Base-by-base conservation (phyloP, 2,113 vertebrate species). In the Chaenogobius annularis region DNA sequence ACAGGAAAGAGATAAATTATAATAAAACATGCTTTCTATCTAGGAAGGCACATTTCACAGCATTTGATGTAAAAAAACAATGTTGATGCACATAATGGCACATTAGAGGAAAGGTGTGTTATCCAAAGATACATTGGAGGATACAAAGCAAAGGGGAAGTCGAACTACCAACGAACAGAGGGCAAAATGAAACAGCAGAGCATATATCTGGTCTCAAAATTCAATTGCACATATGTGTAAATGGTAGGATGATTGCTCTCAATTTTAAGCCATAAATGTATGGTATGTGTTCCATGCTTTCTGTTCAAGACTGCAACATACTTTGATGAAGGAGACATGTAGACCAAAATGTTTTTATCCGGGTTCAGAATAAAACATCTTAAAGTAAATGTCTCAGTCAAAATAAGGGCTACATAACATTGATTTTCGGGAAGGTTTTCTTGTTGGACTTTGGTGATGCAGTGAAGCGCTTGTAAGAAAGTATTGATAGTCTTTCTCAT, bases 341-440 rank as follows among this genome's bases (percentile, higher is more conserved):
- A 31, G 26, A 31, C 26, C 26, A 26, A 58, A 26, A 2, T 26
- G 3, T 58, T 26, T n/a, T 12, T 26, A 59, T 59, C 56, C 31
- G 13, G 26, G 1, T 8, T 14, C 7, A 37, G 14, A 61, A 14
- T 15, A 5, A 15, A 31, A 61, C 58, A 61, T 37, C 14, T 4
- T 10, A 14, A 35, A 8, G 5, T 62, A 26, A 9, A 17, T 35
- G 59, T 37, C 26, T 62, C 58, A 35, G 26, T 61, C 58, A 61
- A 19, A 35, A 35, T 35, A 19, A 62, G 59, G 59, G 15, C 14
- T 37, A 11, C 31, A 19, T 17, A 1, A 15, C 17, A 61, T 37
- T 61, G 58, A 61, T 61, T 61, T 61, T 61, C 37, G 59, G n/a
- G 26, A 37, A 31, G 8, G 12, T 62, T 62, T 59, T 59, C 56